These are phyloP conservation scores for Scolopax bukidnonensis DNA, from an alignment of 2,797 vertebrate genomes.

Conservation along the genomic window DNA sequence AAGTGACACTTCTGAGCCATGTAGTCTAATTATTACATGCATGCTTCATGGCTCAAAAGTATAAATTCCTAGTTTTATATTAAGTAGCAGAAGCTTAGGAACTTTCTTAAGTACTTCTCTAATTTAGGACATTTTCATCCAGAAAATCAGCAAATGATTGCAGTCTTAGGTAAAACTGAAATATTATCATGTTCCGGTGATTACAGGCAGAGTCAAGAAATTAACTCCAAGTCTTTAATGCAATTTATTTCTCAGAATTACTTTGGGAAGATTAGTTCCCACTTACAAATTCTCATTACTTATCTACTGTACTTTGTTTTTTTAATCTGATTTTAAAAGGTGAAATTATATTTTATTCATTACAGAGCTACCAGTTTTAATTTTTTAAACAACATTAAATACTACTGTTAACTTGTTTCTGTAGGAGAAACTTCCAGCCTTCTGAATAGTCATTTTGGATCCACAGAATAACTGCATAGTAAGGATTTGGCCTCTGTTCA, in stretches of 20 bases:
- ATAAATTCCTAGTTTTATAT: constrained; percentile 18
- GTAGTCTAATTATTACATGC: not conserved
- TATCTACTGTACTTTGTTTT: not conserved
- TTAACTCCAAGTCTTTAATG: constrained; percentile 43
- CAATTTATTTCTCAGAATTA: constrained; percentile 51
- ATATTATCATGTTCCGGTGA: constrained; percentile 19
- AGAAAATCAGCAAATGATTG: constrained; percentile 40
- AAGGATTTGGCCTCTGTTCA: not conserved
- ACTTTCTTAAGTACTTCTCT: constrained; percentile 20
- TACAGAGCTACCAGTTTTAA: not conserved
- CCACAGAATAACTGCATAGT: not conserved
- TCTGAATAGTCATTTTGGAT: not conserved
- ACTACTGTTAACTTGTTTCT: not conserved
- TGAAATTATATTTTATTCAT: constrained; percentile 30
- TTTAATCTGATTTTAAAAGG: constrained; percentile 50
- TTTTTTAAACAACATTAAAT: constrained; percentile 41
- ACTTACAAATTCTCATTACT: constrained; percentile 44
- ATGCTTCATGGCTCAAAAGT: not conserved
- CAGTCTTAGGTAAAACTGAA: constrained; percentile 46
- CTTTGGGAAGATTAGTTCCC: constrained; percentile 41
- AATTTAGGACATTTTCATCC: constrained; percentile 7
- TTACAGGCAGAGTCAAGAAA: constrained; percentile 53
- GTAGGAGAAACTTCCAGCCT: not conserved
- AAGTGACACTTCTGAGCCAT: not conserved
- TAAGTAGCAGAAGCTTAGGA: constrained; percentile 16